Base-by-base conservation (phyloP, 2,888 invertebrate genomes). In the Drosophila suboccidentalis region DNA sequence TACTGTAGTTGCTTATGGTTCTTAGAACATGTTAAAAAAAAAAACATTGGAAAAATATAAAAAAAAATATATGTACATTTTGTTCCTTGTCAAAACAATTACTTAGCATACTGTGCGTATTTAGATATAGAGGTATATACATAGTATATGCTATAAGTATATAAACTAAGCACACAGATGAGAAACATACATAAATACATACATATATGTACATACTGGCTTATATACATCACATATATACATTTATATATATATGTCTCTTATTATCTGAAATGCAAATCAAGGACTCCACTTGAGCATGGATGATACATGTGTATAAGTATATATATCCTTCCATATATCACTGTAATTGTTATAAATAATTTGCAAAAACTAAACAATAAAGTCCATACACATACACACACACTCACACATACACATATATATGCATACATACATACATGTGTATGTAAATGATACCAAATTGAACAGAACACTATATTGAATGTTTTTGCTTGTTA, bases 401-500 rank as follows among this genome's bases (percentile, higher is more conserved):
- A 80, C 54, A 68, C 43, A 70, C 39, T 65, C 49, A 69, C 41
- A 60, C 36, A 62, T 43, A 64, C 43, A 70, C 13, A 69, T 10
- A 60, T 10, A 59, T 26, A 65, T 34, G 61, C 19, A 58, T 41
- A 69, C 61, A 67, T 36, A 60, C 32, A 47, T 13, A 64, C 34
- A 71, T 46, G 66, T 39, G 68, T 38, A 38, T 5, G 39, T 17
- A 67, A 38, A 73, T 51, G 68, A 71, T 46, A 79, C 29, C 62
- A 53, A 49, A 74, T 29, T 26, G 32, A 69, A 73, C 64, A 76
- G 55, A 78, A 87, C 78, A 82, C 80, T 90, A 89, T 90, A 87
- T 87, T 88, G 88, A 90, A 88, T 90, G 89, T 90, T 89, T 90
- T 83, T 87, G 90, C 88, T 88, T 88, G 90, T 88, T 88, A 85